A percentile compares a stretch with the other conserved stretches of the same genome.
These are phyloP conservation scores for Brachirus orientalis DNA, from an alignment of 2,113 vertebrate genomes.

Conservation along the genomic window DNA sequence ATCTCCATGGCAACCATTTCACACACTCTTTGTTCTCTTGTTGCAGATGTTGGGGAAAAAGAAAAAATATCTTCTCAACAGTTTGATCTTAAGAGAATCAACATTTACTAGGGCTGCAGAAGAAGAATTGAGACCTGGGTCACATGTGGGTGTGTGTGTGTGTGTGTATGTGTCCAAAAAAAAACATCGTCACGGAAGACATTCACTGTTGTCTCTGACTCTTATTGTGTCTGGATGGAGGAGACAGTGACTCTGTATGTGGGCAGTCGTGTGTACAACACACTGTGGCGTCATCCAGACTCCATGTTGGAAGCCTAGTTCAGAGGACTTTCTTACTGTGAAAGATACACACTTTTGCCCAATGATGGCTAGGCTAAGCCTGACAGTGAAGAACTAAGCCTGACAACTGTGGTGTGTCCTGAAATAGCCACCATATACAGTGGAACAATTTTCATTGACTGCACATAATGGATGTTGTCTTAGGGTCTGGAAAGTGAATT, in stretches of 20 bases:
- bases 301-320: slow-evolving; percentile 95
- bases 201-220: slow-evolving; percentile 1
- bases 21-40: slow-evolving; percentile 17
- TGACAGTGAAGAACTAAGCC: no score
- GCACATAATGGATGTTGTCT: no score
- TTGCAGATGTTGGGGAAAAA: slow-evolving; percentile 49
- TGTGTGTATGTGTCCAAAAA: not conserved
- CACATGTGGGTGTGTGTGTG: slow-evolving; percentile 76
- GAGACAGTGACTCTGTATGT: slow-evolving; percentile 90
- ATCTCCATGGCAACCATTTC: slow-evolving; percentile 46
- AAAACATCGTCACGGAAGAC: not conserved
- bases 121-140: slow-evolving; percentile 98
- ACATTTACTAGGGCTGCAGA: slow-evolving; percentile 48
- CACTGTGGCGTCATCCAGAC: slow-evolving; percentile 90
- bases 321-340: slow-evolving; percentile 89
- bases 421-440: no score
- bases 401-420: no score
- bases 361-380: no score
- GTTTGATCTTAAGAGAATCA: slow-evolving; percentile 26
- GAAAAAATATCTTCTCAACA: slow-evolving; percentile 18
- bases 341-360: slow-evolving; percentile 86
- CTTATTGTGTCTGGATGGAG: slow-evolving; percentile 86
- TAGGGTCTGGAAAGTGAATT: no score
- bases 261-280: slow-evolving; percentile 91
- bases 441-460: no score